Conservation (phyloP, 2,797 vertebrate species). For the Pogoniulus pusillus region DNA sequence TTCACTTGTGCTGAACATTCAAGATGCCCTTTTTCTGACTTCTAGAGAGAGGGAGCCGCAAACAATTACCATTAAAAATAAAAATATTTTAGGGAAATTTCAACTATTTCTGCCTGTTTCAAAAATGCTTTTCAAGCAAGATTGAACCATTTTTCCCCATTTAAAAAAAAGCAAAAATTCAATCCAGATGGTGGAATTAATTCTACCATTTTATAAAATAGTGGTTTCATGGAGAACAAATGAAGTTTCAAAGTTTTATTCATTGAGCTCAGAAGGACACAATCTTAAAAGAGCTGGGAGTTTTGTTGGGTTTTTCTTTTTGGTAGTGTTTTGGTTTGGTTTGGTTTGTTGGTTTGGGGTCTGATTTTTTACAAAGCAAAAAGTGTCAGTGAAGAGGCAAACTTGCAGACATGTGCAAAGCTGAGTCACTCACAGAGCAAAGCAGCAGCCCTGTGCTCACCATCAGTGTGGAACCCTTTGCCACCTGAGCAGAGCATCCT, state of each 20-base stretch:
- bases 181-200: neutral
- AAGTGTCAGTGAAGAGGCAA: neutral
- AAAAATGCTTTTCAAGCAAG: neutral
- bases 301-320: fast-evolving
- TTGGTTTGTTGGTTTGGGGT: neutral
- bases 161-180: neutral
- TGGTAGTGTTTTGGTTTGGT: neutral
- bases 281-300: neutral
- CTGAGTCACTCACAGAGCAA: neutral
- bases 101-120: neutral
- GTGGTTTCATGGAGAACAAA: neutral
- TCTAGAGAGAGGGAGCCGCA: neutral
- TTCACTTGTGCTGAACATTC: slow-evolving; percentile 7
- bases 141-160: neutral
- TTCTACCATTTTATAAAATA: neutral
- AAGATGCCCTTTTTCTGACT: slow-evolving; percentile 15
- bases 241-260: neutral
- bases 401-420: neutral
- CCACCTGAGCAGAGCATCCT: neutral
- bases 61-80: neutral
- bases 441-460: fast-evolving
- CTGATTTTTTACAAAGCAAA: neutral
- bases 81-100: neutral
- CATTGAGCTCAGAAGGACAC: neutral
- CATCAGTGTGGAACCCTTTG: neutral